A percentile compares a stretch with the other conserved stretches of the same genome.
phyloP scores from a whole-genome alignment of 37 sponge, comb jelly and placozoan genomes.

The Eunapius fragilis region DNA sequence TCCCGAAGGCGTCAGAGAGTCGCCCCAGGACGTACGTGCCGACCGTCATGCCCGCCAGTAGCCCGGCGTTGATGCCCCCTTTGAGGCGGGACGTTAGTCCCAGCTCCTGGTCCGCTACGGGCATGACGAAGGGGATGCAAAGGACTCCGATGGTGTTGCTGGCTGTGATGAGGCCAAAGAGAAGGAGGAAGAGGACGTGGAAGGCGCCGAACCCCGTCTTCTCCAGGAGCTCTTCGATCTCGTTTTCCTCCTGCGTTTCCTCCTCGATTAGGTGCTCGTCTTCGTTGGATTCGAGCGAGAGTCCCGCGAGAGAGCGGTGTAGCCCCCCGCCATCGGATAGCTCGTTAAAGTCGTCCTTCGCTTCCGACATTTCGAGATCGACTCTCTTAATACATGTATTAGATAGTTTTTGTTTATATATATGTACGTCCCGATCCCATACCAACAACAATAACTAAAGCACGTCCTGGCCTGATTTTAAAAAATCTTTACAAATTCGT shows the following conservation, averaged over 20 bases:
- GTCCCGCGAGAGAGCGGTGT: background rate
- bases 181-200: conserved; percentile 23
- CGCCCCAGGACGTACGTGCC: conserved; percentile 55
- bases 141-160: conserved; percentile 30
- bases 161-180: conserved; percentile 17
- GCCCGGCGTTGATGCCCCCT: conserved; percentile 33
- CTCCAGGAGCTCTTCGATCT: conserved; percentile 3
- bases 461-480: too few species aligned
- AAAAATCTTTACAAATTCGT: too few species aligned
- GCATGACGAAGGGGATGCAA: conserved; percentile 35
- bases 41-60: conserved; percentile 49
- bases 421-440: too few species aligned
- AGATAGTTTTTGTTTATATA: too few species aligned
- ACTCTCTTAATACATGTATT: too few species aligned
- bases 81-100: conserved; percentile 5
- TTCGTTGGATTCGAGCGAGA: background rate
- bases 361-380: background rate
- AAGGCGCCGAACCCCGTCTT: conserved; percentile 26
- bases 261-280: background rate
- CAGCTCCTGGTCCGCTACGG: conserved; percentile 35
- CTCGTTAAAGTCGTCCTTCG: background rate
- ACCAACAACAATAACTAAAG: too few species aligned
- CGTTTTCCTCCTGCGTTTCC: background rate
- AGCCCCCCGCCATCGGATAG: background rate
- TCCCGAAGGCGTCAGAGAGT: conserved; percentile 42